Base-by-base conservation (phyloP, 1,140 invertebrate genomes). In the Portunus trituberculatus region DNA sequence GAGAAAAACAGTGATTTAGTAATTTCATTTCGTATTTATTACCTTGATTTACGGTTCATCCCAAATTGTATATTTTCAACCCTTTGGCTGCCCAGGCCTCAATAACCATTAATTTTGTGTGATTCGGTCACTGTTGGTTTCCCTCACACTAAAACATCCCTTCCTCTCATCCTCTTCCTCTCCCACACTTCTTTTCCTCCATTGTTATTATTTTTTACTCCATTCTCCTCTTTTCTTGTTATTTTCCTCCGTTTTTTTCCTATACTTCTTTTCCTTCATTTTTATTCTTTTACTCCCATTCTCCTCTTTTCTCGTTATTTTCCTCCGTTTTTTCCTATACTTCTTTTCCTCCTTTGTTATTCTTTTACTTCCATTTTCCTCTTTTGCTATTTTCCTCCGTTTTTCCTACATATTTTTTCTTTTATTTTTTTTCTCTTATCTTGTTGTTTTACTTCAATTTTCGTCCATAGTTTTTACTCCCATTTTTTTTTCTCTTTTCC, bases 91-190 rank as follows among this genome's bases (percentile, higher is more conserved):
- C 67, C 67, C n/a, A 76, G n/a, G 10, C 67, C 20, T 76, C 67
- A 76, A n/a, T 76, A 76, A 76, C 67, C 67, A n/a, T 76, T 76
- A 76, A 76, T 76, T 76, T 76, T 76, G n/a, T 76, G 67, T 76
- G 67, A 76, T 76, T 76, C 20, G n/a, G 67, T 76, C 67, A 76
- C 67, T 76, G 20, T 76, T 7, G 67, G 20, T 76, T 76, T 76
- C 67, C 67, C 67, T 76, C 67, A 1, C 20, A 7, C 25, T n/a
- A n/a, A n/a, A 76, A n/a, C 67, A 76, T 7, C 67, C 20, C n/a
- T n/a, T 76, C 6, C n/a, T 76, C 6, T n/a, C 67, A 12, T 76
- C 67, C 0, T n/a, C 0, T 1, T 25, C 67, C 25, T 76, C 25
- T 25, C n/a, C 67, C 8, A 2, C 20, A 16, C 52, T 76, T n/a